Evolutionary conservation across 2,888 invertebrate species (phyloP).

Genomic region (Drosophila birchii): DNA sequence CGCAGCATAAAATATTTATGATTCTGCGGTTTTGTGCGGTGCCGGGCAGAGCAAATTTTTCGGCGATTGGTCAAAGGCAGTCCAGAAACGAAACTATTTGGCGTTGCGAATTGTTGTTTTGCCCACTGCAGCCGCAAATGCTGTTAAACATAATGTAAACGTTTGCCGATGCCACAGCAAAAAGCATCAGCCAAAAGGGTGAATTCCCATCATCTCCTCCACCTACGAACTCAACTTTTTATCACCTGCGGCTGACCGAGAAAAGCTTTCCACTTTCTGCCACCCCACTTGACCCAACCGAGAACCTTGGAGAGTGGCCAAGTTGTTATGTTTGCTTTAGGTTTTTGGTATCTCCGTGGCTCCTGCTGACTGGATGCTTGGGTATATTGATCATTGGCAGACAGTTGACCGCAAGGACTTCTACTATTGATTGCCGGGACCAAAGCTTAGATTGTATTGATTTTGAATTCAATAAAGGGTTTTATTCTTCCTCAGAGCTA

Average conservation of each 20-base stretch:
- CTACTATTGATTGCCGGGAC: not conserved
- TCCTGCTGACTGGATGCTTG: not conserved
- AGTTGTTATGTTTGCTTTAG: conserved; percentile 38
- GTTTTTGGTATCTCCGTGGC: conserved; percentile 14
- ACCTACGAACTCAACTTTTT: conserved; percentile 45
- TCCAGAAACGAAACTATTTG: conserved; percentile 60
- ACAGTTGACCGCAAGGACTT: conserved; percentile 2
- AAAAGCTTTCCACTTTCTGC: conserved; percentile 41
- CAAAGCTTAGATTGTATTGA: not conserved
- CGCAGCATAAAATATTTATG: conserved; percentile 77
- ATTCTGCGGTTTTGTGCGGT: conserved; percentile 61
- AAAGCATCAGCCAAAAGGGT: conserved; percentile 6
- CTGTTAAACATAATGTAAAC: conserved; percentile 66
- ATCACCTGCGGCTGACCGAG: conserved; percentile 65
- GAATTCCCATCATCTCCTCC: not conserved
- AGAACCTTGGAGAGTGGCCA: conserved; percentile 40
- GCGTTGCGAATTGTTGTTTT: conserved; percentile 47
- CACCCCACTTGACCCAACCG: conserved; percentile 30
- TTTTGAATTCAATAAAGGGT: not conserved
- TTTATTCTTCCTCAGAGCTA: not conserved
- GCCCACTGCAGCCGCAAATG: conserved; percentile 59
- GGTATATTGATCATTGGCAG: conserved; percentile 12
- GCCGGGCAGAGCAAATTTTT: conserved; percentile 33
- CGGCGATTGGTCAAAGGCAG: conserved; percentile 47
- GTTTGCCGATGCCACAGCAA: conserved; percentile 44